Evolutionary conservation across 2,797 vertebrate species (phyloP), one percentile per base, ranked within the genome.

Genomic region (Pygocentrus nattereri): DNA sequence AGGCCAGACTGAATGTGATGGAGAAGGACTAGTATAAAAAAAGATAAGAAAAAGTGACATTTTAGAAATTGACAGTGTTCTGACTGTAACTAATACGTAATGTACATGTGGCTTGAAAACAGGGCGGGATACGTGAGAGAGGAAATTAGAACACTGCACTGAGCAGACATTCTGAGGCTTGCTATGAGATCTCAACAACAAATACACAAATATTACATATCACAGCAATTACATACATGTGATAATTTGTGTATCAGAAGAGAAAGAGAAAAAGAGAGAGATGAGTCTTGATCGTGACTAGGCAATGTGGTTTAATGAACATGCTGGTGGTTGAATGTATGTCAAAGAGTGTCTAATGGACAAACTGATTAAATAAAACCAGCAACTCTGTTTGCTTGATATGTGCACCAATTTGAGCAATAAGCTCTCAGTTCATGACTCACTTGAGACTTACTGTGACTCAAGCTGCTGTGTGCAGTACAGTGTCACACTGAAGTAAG

Each of bases 341-440:
- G 82, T 47, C 10, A 80, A 78, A 50, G 27, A 77, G 59, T 52
- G 50, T 61, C 59, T 73, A 84, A 84, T 77, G 78, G 76, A 84
- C 54, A 72, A 59, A 80, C 68, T 68, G 69, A 77, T 80, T 68
- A 64, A 80, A 80, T 84, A 58, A 73, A 84, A 84, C 59, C 47
- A 77, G 72, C 76, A 80, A 73, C 71, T 30, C 30, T 59, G 62
- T 83, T 83, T 75, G 83, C 67, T 72, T 44, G 10, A 13, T n/a
- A 54, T 72, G 50, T 58, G 38, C 70, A 78, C 64, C 54, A 62
- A 59, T 74, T 78, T 78, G 50, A 62, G 70, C 23, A 74, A 68
- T 61, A n/a, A 8, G 19, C 64, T 79, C 27, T 38, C 59, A 34
- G 72, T 72, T 78, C 58, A 61, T 83, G 76, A 79, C 54, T 83